Percentiles rank a stretch among this genome's conserved stretches.
Evolutionary conservation across 2,888 invertebrate genomes (phyloP).

Genomic region (Lampropteryx suffumata): DNA sequence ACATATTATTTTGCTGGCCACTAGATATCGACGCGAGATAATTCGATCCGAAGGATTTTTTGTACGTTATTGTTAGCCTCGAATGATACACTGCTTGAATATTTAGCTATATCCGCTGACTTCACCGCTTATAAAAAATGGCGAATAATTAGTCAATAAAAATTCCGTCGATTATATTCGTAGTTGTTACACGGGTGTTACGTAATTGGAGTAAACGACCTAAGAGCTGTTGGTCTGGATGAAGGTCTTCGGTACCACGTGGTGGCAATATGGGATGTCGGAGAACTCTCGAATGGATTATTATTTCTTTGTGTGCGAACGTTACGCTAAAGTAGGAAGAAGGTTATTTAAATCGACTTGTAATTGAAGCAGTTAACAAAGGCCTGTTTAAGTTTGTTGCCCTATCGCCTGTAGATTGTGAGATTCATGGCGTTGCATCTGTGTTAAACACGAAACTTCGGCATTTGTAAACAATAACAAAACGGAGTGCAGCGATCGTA

Average conservation of each 20-base stretch:
- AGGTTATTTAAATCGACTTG: constrained; percentile 30
- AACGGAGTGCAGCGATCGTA: constrained; percentile 22
- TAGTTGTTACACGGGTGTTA: constrained; percentile 77
- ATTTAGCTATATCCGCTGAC: constrained; percentile 82
- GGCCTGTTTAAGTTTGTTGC: constrained; percentile 31
- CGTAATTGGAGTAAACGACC: constrained; percentile 82
- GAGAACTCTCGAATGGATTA: constrained; percentile 33
- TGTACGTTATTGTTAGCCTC: constrained; percentile 77
- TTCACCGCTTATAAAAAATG: constrained; percentile 79
- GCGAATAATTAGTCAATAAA: constrained; percentile 82
- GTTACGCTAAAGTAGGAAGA: constrained; percentile 26
- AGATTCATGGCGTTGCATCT: constrained; percentile 29
- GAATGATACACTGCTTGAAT: constrained; percentile 81
- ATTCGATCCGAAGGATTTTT: constrained; percentile 64
- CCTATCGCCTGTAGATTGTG: constrained; percentile 17
- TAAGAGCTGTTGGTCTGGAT: constrained; percentile 64
- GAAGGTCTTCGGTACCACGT: constrained; percentile 70
- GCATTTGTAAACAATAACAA: constrained; percentile 53
- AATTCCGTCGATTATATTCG: constrained; percentile 79
- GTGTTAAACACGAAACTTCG: constrained; percentile 43
- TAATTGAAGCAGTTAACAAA: constrained; percentile 30
- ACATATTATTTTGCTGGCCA: constrained; percentile 37
- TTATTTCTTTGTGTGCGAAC: constrained; percentile 26
- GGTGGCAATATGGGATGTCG: constrained; percentile 41
- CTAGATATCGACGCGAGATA: constrained; percentile 71